Evolutionary conservation across 1,140 invertebrate genomes (phyloP).

Genomic region (Drosophila arizonae): DNA sequence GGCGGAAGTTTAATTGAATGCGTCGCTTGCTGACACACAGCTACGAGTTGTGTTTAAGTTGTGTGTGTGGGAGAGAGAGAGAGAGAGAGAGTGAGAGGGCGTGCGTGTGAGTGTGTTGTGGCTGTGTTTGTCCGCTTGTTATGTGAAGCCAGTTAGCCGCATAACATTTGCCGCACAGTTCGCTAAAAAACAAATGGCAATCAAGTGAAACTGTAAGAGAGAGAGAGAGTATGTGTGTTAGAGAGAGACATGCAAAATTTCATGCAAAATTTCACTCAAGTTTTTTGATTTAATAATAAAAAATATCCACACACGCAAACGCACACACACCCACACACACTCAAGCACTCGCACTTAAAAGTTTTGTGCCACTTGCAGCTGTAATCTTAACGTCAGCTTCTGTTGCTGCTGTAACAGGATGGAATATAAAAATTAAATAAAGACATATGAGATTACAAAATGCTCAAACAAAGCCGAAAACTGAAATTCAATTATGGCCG

Average conservation of each 20-base stretch:
- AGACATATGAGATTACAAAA: constrained; percentile 55
- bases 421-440: constrained; percentile 62
- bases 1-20: constrained; percentile 82
- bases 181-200: constrained; percentile 77
- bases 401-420: constrained; percentile 39
- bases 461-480: constrained; percentile 42
- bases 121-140: constrained; percentile 49
- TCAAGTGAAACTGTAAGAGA: constrained; percentile 70
- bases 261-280: constrained; percentile 68
- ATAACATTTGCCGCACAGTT: constrained; percentile 69
- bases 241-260: too few relatives aligned
- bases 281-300: constrained; percentile 80
- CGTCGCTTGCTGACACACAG: constrained; percentile 59
- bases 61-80: constrained; percentile 11
- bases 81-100: not conserved
- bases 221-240: too few relatives aligned
- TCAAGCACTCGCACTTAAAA: not conserved
- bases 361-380: constrained; percentile 39
- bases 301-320: constrained; percentile 30
- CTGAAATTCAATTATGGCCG: constrained; percentile 55
- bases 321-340: not conserved
- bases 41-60: constrained; percentile 19
- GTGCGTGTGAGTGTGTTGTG: constrained; percentile 38
- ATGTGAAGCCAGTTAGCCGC: constrained; percentile 71
- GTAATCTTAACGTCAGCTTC: constrained; percentile 65